These are phyloP conservation scores for Orthonevra nobilis DNA, from an alignment of 2,888 invertebrate species.

Conservation along the genomic window DNA sequence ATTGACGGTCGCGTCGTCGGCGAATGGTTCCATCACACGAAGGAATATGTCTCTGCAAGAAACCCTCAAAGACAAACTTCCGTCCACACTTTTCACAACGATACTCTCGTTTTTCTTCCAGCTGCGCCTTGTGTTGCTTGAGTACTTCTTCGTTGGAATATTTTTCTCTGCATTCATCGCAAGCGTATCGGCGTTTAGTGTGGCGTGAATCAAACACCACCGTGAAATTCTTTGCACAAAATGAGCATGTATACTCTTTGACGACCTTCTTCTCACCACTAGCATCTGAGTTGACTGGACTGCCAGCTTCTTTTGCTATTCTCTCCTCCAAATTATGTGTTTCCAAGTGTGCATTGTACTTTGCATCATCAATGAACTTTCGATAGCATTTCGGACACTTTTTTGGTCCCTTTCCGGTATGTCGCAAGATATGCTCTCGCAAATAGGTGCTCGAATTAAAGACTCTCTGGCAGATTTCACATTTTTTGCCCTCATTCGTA, in stretches of 20 bases:
- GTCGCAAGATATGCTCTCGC: slow-evolving; percentile 79
- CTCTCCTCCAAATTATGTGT: slow-evolving; percentile 78
- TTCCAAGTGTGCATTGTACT: slow-evolving; percentile 77
- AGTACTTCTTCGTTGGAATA: slow-evolving; percentile 78
- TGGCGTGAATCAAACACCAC: slow-evolving; percentile 79
- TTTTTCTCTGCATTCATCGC: slow-evolving; percentile 79
- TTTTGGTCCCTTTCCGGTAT: slow-evolving; percentile 78
- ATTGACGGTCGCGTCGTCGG: slow-evolving; percentile 75
- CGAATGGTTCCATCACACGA: slow-evolving; percentile 79
- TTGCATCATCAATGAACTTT: slow-evolving; percentile 78
- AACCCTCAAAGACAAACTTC: slow-evolving; percentile 79
- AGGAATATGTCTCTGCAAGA: slow-evolving; percentile 78
- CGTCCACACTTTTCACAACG: slow-evolving; percentile 78
- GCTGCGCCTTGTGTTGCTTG: slow-evolving; percentile 77
- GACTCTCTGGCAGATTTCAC: slow-evolving; percentile 78
- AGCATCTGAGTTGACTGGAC: slow-evolving; percentile 26
- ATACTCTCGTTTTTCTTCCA: slow-evolving; percentile 79
- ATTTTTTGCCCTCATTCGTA: slow-evolving; percentile 76
- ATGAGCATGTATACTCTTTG: slow-evolving; percentile 79
- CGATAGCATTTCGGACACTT: slow-evolving; percentile 79
- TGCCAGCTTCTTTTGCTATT: slow-evolving; percentile 76
- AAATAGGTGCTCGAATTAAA: slow-evolving; percentile 79
- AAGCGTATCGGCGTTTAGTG: slow-evolving; percentile 79
- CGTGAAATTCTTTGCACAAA: slow-evolving; percentile 78
- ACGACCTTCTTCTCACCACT: slow-evolving; percentile 78